Conservation (phyloP, 2,113 vertebrate genomes). For the Camelus dromedarius region DNA sequence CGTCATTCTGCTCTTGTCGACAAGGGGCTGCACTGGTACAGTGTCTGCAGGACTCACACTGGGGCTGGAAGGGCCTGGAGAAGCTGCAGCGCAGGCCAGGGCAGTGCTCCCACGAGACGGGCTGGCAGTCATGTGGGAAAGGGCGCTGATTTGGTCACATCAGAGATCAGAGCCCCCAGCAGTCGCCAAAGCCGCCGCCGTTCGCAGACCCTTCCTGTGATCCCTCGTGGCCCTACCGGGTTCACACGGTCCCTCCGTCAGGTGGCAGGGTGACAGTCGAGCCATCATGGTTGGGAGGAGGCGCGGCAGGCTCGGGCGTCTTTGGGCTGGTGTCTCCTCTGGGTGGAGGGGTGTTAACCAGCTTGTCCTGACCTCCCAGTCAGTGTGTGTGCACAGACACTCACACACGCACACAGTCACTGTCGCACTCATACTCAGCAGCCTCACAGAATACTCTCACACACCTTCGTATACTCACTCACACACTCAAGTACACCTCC, state of each 20-base stretch:
- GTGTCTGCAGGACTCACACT: neutral
- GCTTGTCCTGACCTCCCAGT: neutral
- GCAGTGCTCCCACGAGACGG: neutral
- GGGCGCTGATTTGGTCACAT: neutral
- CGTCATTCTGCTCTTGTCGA: neutral
- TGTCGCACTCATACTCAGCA: neutral
- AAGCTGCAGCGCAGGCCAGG: neutral
- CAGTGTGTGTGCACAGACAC: too few relatives aligned
- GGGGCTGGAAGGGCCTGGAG: neutral
- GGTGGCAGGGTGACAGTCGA: rapidly evolving
- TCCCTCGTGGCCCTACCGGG: rapidly evolving
- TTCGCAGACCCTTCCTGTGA: neutral
- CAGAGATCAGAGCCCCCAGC: neutral
- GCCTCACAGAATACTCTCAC: neutral
- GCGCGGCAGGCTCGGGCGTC: rapidly evolving
- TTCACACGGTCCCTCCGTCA: rapidly evolving
- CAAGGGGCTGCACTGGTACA: neutral
- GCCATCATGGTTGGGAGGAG: rapidly evolving
- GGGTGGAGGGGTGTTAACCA: neutral
- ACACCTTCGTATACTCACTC: rapidly evolving
- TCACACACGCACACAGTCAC: neutral
- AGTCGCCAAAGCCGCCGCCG: neutral
- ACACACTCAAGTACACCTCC: neutral
- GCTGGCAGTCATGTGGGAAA: neutral
- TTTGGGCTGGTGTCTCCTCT: neutral